Evolutionary conservation across 1,140 invertebrate genomes (phyloP).

Genomic region (Berghia stephanieae): DNA sequence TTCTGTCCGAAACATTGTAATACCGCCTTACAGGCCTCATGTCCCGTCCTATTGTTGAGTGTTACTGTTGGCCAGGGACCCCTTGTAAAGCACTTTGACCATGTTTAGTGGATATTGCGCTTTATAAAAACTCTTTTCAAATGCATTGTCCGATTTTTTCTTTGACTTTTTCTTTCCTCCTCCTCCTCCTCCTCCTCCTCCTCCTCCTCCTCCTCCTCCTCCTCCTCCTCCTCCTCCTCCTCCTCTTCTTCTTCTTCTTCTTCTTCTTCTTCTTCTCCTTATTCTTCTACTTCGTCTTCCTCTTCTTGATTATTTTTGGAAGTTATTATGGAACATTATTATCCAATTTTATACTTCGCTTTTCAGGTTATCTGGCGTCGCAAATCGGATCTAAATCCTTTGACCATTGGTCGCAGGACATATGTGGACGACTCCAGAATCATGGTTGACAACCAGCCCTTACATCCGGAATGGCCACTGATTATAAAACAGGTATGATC

Average conservation of each 20-base stretch:
- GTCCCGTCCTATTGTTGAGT: no score
- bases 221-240: no score
- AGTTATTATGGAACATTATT: not conserved
- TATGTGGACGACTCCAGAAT: slow-evolving; percentile 43
- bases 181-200: not conserved
- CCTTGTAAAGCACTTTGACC: no score
- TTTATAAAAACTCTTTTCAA: no score
- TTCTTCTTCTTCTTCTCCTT: slow-evolving; percentile 13
- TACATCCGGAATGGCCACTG: slow-evolving; percentile 45
- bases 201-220: slow-evolving; percentile 13
- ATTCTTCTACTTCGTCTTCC: slow-evolving; percentile 9
- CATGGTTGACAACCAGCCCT: slow-evolving; percentile 40
- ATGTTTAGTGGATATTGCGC: no score
- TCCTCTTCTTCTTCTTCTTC: slow-evolving; percentile 7
- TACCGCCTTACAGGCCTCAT: no score
- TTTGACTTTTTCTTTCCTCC: not conserved
- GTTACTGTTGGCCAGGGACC: no score
- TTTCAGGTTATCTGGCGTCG: slow-evolving; percentile 49
- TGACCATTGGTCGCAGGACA: slow-evolving; percentile 45
- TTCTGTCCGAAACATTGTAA: no score
- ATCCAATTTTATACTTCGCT: not conserved
- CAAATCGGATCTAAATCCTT: slow-evolving; percentile 45
- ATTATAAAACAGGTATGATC: slow-evolving; percentile 44
- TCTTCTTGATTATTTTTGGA: not conserved
- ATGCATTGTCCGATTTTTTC: not conserved